Evolutionary conservation across 2,113 vertebrate species (phyloP).

Genomic region (Anoplopoma fimbria): DNA sequence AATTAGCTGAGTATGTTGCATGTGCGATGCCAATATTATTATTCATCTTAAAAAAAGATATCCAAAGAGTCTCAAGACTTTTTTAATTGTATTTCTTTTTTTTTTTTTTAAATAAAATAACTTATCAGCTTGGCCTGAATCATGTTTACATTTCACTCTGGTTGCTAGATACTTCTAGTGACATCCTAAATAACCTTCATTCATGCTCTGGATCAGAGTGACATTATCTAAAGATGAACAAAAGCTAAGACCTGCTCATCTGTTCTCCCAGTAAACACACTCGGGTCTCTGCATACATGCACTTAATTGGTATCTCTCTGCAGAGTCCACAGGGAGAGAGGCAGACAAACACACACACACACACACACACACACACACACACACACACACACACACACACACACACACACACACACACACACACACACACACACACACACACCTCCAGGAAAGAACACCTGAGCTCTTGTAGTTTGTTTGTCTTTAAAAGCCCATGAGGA

Average conservation of each 20-base stretch:
- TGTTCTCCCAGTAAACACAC: slow-evolving; percentile 2
- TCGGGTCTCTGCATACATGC: not conserved
- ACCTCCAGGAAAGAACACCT: slow-evolving; percentile 62
- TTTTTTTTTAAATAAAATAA: not conserved
- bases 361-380: slow-evolving; percentile 66
- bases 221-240: not conserved
- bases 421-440: slow-evolving; percentile 75
- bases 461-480: slow-evolving; percentile 70
- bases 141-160: not conserved
- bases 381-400: slow-evolving; percentile 76
- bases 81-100: too few species aligned
- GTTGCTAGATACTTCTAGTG: not conserved
- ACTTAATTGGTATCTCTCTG: slow-evolving; percentile 67
- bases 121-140: not conserved
- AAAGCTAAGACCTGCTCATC: not conserved
- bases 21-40: not conserved
- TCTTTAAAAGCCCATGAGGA: slow-evolving; percentile 63
- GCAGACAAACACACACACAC: slow-evolving; percentile 67
- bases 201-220: not conserved
- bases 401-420: slow-evolving; percentile 64
- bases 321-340: slow-evolving; percentile 51
- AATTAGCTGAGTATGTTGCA: not conserved
- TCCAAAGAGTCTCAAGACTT: not conserved
- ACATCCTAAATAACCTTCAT: not conserved
- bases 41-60: not conserved